A percentile compares a stretch with the other conserved stretches of the same genome.
Evolutionary conservation across 2,888 invertebrate genomes (phyloP).

Genomic region (Leptinotarsa peninsularis): DNA sequence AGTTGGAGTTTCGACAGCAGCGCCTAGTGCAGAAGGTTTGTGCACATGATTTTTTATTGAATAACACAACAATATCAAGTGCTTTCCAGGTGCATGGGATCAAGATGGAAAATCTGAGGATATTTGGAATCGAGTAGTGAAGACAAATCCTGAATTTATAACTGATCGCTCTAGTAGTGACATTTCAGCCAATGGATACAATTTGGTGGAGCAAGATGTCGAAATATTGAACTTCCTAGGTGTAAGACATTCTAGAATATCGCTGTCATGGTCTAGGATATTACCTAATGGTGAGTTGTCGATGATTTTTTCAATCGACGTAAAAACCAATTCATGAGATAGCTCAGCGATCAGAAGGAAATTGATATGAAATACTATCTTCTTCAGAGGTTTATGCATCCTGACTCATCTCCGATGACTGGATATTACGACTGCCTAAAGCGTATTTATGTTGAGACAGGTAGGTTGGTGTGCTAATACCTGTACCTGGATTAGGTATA

Average conservation of each 20-base stretch:
- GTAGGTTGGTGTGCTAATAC: too few species aligned
- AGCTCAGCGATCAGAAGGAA: too few species aligned
- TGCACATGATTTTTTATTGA: too few species aligned
- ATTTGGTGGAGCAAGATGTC: constrained; percentile 24
- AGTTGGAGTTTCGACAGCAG: too few species aligned
- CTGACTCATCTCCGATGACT: too few species aligned
- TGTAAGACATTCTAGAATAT: constrained; percentile 22
- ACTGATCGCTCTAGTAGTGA: constrained; percentile 17
- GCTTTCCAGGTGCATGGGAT: constrained; percentile 24
- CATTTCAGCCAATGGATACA: constrained; percentile 26
- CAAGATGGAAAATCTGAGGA: constrained; percentile 16
- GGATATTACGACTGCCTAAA: too few species aligned
- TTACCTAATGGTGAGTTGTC: constrained; percentile 22
- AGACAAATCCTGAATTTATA: constrained; percentile 6
- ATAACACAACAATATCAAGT: neutral
- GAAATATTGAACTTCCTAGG: constrained; percentile 24
- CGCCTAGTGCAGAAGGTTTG: neutral
- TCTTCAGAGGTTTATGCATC: too few species aligned
- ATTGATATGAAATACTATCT: too few species aligned
- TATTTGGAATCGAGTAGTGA: constrained; percentile 26
- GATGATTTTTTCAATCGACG: neutral
- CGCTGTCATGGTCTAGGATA: constrained; percentile 25
- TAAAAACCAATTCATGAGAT: too few species aligned
- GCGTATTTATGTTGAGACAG: too few species aligned
- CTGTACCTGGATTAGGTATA: too few species aligned